A percentile compares a stretch with the other conserved stretches of the same genome.
Conservation (phyloP, 2,888 invertebrate genomes). For the Lasioglossum vierecki region DNA sequence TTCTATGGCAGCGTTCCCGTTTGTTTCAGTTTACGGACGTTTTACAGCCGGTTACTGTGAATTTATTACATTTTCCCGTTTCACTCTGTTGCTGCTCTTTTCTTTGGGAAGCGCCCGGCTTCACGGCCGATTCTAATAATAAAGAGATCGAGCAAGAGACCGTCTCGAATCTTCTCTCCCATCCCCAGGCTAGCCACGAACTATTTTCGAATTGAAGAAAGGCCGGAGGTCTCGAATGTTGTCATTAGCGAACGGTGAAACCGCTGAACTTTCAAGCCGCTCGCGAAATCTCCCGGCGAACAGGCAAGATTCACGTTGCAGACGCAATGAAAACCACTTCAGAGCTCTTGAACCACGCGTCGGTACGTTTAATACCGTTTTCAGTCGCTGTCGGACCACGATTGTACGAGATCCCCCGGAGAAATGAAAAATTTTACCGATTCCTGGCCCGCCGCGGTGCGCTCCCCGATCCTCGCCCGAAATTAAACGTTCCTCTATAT, state of each 20-base stretch:
- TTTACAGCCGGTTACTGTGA: neutral
- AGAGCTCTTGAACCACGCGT: conserved; percentile 71
- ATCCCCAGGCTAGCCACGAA: neutral
- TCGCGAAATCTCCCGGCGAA: conserved; percentile 35
- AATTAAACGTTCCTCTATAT: conserved; percentile 13
- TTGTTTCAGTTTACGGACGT: neutral
- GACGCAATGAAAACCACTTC: conserved; percentile 76
- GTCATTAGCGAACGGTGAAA: conserved; percentile 56
- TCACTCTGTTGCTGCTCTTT: neutral
- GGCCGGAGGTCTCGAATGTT: conserved; percentile 27
- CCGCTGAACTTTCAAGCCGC: conserved; percentile 47
- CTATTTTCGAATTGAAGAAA: neutral
- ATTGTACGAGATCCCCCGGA: conserved; percentile 30
- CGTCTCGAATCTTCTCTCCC: neutral
- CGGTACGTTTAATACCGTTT: conserved; percentile 74
- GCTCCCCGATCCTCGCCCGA: conserved; percentile 21
- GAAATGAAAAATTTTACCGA: conserved; percentile 51
- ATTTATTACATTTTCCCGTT: neutral
- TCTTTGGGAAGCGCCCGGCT: neutral
- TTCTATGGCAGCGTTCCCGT: neutral
- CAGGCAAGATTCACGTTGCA: conserved; percentile 55
- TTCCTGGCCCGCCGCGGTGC: neutral
- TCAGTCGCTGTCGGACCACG: conserved; percentile 26
- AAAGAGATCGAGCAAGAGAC: neutral
- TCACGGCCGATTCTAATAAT: neutral